Percentiles rank a stretch among this genome's conserved stretches.
phyloP scores from a whole-genome alignment of 2,888 invertebrate genomes.

The Eristalis arbustorum region DNA sequence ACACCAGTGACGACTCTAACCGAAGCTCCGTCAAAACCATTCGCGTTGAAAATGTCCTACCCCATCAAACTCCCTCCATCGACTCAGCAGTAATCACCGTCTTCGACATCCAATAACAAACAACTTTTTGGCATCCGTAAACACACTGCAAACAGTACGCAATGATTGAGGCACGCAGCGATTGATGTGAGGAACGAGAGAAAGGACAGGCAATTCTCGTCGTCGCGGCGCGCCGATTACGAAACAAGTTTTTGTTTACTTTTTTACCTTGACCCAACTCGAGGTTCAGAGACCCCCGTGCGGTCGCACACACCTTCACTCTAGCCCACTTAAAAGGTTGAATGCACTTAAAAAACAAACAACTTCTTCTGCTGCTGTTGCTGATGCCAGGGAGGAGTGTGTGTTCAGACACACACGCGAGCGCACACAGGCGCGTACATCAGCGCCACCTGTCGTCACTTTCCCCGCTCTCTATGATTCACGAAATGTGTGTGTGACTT shows the following conservation, averaged over 20 bases:
- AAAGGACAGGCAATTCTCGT: constrained; percentile 23
- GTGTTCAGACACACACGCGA: constrained; percentile 2
- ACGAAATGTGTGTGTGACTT: constrained; percentile 18
- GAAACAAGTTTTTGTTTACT: constrained; percentile 9
- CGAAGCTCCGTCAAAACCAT: too few species aligned
- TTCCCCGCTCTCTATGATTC: neutral
- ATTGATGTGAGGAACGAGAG: neutral
- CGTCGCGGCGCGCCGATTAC: constrained; percentile 14
- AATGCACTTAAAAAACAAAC: constrained; percentile 52
- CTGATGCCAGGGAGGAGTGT: neutral
- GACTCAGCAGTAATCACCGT: too few species aligned
- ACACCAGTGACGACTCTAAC: too few species aligned
- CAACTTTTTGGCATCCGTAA: too few species aligned
- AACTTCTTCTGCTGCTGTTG: neutral
- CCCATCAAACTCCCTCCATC: too few species aligned
- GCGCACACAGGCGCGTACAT: constrained; percentile 8
- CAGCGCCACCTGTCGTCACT: constrained; percentile 54
- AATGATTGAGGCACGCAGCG: too few species aligned
- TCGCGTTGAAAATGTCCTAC: too few species aligned
- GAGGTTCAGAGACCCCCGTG: neutral
- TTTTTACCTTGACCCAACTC: constrained; percentile 52
- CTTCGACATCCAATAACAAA: too few species aligned
- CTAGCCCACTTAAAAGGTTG: constrained; percentile 36
- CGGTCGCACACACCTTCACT: neutral
- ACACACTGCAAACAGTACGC: too few species aligned